These are phyloP conservation scores for Tenebrio molitor DNA, from an alignment of 1,140 invertebrate species.

Conservation along the genomic window DNA sequence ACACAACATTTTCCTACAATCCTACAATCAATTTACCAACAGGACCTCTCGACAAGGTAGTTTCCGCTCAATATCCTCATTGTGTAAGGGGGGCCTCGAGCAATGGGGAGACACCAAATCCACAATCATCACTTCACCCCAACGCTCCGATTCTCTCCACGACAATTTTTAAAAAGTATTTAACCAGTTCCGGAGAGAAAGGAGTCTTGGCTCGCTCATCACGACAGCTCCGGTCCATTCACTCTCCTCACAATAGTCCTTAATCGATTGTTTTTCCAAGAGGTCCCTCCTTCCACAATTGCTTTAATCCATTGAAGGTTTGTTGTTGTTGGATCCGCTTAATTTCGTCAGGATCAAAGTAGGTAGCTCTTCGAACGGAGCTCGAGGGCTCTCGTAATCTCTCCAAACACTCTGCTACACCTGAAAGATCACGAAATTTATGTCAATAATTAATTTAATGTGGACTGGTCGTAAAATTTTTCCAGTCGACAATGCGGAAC, in stretches of 20 bases:
- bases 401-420: neutral
- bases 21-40: slow-evolving; percentile 18
- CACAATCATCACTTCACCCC: too few relatives aligned
- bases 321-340: slow-evolving; percentile 3
- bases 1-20: slow-evolving; percentile 1
- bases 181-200: too few relatives aligned
- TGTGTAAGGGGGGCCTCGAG: too few relatives aligned
- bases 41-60: slow-evolving; percentile 34
- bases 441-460: slow-evolving; percentile 2
- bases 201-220: too few relatives aligned
- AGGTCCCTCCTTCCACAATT: neutral
- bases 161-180: too few relatives aligned
- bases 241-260: neutral
- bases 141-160: too few relatives aligned
- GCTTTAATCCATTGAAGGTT: slow-evolving; percentile 2
- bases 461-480: too few relatives aligned
- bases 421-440: neutral
- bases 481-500: neutral
- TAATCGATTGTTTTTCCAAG: neutral
- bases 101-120: too few relatives aligned
- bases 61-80: slow-evolving; percentile 43
- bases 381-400: neutral
- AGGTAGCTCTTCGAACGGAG: neutral
- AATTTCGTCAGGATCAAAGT: neutral
- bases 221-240: too few relatives aligned